Evolutionary conservation across 2,113 vertebrate species (phyloP).

Genomic region (Lagopus leucura): DNA sequence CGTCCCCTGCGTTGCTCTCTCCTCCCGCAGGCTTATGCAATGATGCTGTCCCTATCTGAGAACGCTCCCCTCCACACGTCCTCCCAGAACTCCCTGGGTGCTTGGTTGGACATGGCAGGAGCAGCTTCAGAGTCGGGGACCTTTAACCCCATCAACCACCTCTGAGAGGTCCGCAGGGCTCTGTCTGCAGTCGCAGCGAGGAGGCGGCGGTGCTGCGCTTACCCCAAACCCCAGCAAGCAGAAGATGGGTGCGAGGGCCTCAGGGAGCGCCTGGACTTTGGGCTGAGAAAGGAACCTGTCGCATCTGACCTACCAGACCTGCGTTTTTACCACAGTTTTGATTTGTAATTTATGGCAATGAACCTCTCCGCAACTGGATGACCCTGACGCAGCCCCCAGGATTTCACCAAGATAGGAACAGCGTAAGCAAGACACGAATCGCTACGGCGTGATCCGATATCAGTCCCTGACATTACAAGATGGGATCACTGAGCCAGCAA

Average conservation of each 20-base stretch:
- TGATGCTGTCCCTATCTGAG: slow-evolving; percentile 99
- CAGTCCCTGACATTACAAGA: neutral
- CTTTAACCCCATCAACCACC: slow-evolving; percentile 97
- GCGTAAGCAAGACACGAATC: neutral
- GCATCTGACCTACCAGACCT: neutral
- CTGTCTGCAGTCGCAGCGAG: slow-evolving; percentile 56
- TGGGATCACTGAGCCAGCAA: neutral
- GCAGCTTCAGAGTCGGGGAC: slow-evolving; percentile 89
- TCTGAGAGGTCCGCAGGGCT: slow-evolving; percentile 80
- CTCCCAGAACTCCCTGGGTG: slow-evolving; percentile 96
- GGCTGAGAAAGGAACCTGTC: slow-evolving; percentile 41
- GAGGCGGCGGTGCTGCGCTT: slow-evolving; percentile 20
- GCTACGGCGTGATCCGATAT: neutral
- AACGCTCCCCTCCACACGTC: slow-evolving; percentile 92
- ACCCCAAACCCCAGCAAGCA: slow-evolving; percentile 51
- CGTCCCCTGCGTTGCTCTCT: neutral
- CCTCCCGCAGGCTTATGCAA: slow-evolving; percentile 93
- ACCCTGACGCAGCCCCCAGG: neutral
- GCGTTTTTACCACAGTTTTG: neutral
- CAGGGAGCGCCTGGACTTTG: slow-evolving; percentile 44
- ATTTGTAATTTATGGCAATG: slow-evolving; percentile 33
- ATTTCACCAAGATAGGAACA: neutral
- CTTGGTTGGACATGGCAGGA: slow-evolving; percentile 96
- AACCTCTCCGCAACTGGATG: slow-evolving; percentile 44
- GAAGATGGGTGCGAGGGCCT: slow-evolving; percentile 62